These are phyloP conservation scores for Prinia subflava DNA, from an alignment of 2,113 vertebrate species.

Conservation along the genomic window DNA sequence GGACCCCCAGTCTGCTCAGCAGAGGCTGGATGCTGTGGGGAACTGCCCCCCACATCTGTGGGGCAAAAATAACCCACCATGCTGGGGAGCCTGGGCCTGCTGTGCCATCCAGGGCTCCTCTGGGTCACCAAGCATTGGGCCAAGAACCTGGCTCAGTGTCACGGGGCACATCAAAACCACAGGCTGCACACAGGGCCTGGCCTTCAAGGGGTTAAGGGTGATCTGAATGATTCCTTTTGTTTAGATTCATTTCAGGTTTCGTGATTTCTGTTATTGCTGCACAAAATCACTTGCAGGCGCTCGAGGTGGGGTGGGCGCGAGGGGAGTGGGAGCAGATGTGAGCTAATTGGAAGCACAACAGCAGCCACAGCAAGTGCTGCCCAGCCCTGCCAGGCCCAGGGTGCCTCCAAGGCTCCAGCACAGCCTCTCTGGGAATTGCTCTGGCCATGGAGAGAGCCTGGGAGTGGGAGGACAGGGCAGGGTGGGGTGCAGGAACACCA, in stretches of 20 bases:
- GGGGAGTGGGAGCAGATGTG: conserved; percentile 27
- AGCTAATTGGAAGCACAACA: conserved; percentile 49
- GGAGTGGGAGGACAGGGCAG: rapidly evolving
- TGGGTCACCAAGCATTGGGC: background rate
- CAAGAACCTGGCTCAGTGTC: background rate
- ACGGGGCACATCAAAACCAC: background rate
- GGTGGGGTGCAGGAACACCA: background rate
- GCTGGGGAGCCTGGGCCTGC: background rate
- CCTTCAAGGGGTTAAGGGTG: conserved; percentile 12
- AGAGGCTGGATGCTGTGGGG: background rate
- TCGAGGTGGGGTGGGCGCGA: conserved; percentile 6
- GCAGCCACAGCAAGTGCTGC: conserved; percentile 10
- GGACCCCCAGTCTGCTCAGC: background rate
- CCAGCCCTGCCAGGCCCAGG: background rate
- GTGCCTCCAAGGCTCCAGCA: background rate
- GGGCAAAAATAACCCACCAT: background rate
- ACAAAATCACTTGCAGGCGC: conserved; percentile 50
- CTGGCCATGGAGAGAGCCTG: background rate
- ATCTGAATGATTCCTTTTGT: conserved; percentile 64
- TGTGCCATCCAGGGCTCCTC: background rate
- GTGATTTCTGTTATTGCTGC: conserved; percentile 65
- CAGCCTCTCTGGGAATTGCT: background rate
- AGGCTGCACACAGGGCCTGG: background rate
- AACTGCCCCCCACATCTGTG: background rate
- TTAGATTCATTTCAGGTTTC: conserved; percentile 69